Conservation (phyloP, 2,888 invertebrate genomes). For the Theretra japonica region DNA sequence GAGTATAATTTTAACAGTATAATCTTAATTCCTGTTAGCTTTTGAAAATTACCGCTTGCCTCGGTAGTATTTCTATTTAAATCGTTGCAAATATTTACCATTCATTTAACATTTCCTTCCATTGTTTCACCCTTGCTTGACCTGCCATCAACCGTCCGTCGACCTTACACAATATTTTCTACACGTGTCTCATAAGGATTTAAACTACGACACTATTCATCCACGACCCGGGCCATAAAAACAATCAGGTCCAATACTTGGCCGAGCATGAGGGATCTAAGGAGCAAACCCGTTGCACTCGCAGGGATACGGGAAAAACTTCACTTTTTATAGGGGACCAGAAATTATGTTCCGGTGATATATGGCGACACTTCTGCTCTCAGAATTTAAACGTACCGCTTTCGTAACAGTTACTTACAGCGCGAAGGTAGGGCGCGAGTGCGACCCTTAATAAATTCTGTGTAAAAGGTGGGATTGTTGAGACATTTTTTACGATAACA, state of each 20-base stretch:
- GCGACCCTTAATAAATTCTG: slow-evolving; percentile 80
- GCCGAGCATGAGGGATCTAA: slow-evolving; percentile 67
- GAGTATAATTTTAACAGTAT: no score
- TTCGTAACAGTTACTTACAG: slow-evolving; percentile 76
- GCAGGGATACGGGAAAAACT: slow-evolving; percentile 58
- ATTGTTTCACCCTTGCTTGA: not conserved
- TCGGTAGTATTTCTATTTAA: not conserved
- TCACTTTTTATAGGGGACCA: slow-evolving; percentile 77
- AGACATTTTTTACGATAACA: not conserved
- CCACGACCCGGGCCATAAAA: slow-evolving; percentile 69
- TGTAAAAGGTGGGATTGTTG: slow-evolving; percentile 61
- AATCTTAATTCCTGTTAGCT: not conserved
- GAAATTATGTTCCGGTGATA: slow-evolving; percentile 78
- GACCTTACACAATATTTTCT: slow-evolving; percentile 43
- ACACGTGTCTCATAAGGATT: slow-evolving; percentile 72
- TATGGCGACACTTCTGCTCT: slow-evolving; percentile 75
- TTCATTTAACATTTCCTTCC: not conserved
- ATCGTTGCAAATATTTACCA: not conserved
- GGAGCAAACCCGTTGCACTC: slow-evolving; percentile 70
- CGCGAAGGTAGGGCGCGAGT: slow-evolving; percentile 63
- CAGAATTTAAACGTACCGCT: slow-evolving; percentile 79
- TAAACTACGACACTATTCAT: slow-evolving; percentile 63
- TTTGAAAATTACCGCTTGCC: not conserved
- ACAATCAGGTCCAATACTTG: slow-evolving; percentile 73
- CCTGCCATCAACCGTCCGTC: slow-evolving; percentile 26